A percentile compares a stretch with the other conserved stretches of the same genome.
Conservation (phyloP, 2,888 invertebrate genomes). For the Ophion slaviceki region DNA sequence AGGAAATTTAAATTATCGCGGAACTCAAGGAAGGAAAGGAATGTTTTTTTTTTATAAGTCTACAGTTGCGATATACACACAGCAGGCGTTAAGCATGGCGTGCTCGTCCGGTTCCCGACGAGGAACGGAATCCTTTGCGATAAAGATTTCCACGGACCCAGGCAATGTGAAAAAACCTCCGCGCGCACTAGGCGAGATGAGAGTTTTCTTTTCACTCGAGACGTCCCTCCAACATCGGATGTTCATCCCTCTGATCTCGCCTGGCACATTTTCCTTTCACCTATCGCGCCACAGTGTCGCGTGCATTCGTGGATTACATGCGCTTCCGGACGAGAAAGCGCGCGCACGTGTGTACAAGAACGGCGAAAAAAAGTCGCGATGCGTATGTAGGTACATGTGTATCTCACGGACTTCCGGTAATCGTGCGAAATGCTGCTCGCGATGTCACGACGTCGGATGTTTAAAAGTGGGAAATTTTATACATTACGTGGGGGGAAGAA, state of each 20-base stretch:
- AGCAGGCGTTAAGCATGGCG: too few species aligned
- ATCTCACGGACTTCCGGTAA: constrained; percentile 63
- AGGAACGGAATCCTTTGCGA: constrained; percentile 37
- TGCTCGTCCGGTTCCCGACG: too few species aligned
- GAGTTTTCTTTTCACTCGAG: constrained; percentile 44
- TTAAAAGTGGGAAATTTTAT: too few species aligned
- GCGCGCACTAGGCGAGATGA: constrained; percentile 60
- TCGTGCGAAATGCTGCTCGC: constrained; percentile 60
- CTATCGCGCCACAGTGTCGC: constrained; percentile 15
- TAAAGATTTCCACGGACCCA: constrained; percentile 46
- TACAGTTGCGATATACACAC: too few species aligned
- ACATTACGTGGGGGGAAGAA: too few species aligned
- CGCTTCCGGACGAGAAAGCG: not conserved
- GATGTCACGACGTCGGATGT: too few species aligned
- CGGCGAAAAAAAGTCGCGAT: not conserved
- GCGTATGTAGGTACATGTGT: constrained; percentile 24
- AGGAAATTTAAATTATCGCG: too few species aligned
- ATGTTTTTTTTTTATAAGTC: too few species aligned
- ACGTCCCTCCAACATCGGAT: constrained; percentile 22
- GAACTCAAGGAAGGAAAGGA: too few species aligned
- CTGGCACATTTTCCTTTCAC: constrained; percentile 24
- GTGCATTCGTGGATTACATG: constrained; percentile 34
- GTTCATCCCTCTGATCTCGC: not conserved
- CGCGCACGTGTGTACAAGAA: constrained; percentile 31
- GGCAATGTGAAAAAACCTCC: constrained; percentile 18